A percentile compares a stretch with the other conserved stretches of the same genome.
Evolutionary conservation across 2,797 vertebrate genomes (phyloP).

Genomic region (Cottoperca gobio): DNA sequence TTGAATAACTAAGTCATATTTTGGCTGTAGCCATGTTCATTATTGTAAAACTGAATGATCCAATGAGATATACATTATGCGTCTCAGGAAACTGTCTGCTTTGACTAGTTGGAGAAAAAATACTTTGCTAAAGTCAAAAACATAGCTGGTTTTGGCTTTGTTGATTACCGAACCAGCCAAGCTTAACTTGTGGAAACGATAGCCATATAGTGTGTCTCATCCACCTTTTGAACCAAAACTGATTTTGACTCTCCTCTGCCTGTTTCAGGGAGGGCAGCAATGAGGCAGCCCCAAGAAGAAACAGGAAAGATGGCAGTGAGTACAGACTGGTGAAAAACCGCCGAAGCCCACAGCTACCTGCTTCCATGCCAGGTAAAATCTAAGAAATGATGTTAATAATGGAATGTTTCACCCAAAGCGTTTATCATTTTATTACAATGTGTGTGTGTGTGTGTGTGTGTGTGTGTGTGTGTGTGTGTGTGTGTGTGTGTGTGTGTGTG

Average conservation of each 20-base stretch:
- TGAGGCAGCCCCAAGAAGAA: conserved; percentile 86
- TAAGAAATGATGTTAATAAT: no score
- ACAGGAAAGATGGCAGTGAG: conserved; percentile 93
- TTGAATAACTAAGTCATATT: neutral
- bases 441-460: no score
- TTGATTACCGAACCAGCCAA: neutral
- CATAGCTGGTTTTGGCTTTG: neutral
- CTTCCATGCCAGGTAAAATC: conserved; percentile 89
- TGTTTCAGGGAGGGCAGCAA: conserved; percentile 85
- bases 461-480: no score
- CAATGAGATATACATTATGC: neutral
- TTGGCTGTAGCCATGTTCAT: neutral
- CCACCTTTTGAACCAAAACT: conserved; percentile 5
- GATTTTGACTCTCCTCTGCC: neutral
- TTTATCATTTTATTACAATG: no score
- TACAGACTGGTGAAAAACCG: conserved; percentile 93
- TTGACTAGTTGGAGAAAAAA: neutral
- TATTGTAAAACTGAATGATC: neutral
- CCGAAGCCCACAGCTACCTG: conserved; percentile 87
- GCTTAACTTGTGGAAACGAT: neutral
- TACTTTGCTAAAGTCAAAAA: neutral
- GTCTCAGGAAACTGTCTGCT: neutral
- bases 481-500: conserved; percentile 15
- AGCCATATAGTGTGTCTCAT: neutral
- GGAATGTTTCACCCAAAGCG: no score